These are phyloP conservation scores for Elysia chlorotica DNA, from an alignment of 1,140 invertebrate species.

Conservation along the genomic window DNA sequence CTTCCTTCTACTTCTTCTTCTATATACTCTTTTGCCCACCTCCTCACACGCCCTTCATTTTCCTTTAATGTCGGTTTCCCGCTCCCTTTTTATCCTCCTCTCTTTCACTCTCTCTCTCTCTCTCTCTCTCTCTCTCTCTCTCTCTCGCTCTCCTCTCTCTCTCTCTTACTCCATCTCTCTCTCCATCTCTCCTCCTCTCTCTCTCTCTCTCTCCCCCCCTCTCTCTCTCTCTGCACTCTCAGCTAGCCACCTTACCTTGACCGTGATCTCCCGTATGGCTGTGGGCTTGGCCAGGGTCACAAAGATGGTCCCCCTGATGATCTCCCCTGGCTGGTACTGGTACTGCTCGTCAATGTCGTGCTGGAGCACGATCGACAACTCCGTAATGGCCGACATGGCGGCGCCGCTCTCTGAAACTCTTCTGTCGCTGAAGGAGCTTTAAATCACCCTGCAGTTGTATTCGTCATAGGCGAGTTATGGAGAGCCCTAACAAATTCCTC, in stretches of 20 bases:
- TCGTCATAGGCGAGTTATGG: neutral
- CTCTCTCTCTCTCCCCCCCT: too few species aligned
- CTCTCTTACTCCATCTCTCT: too few species aligned
- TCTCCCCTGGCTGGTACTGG: constrained; percentile 60
- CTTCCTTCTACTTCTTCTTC: too few species aligned
- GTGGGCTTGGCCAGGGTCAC: constrained; percentile 28
- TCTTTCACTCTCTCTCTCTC: too few species aligned
- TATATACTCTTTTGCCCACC: too few species aligned
- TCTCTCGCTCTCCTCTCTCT: too few species aligned
- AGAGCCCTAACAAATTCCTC: neutral
- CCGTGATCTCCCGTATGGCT: constrained; percentile 34
- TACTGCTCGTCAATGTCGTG: constrained; percentile 62
- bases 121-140: too few species aligned
- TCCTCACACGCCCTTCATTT: too few species aligned
- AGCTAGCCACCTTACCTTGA: constrained; percentile 26
- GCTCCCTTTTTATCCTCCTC: too few species aligned
- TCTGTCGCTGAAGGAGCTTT: neutral
- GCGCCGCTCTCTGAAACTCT: neutral
- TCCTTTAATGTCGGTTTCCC: too few species aligned
- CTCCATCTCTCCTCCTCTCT: too few species aligned
- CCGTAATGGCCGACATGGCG: constrained; percentile 32
- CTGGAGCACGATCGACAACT: constrained; percentile 49
- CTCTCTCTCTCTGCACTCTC: too few species aligned
- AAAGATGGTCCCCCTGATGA: constrained; percentile 45
- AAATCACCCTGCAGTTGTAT: neutral